Base-by-base conservation (phyloP, 2,888 invertebrate genomes). In the Entomobrya multifasciata region DNA sequence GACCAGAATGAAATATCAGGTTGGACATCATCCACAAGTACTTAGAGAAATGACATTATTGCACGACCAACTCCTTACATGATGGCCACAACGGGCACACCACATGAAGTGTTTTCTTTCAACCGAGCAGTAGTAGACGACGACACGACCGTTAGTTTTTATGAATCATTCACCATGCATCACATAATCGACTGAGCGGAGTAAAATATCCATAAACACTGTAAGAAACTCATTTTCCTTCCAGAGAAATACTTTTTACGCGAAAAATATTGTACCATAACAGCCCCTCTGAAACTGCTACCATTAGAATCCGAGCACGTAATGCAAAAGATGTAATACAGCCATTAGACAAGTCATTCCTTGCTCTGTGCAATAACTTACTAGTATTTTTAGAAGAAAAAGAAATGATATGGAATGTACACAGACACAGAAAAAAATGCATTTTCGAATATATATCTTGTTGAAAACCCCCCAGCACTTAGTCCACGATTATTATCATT, bases 401-500 rank as follows among this genome's bases (percentile, higher is more conserved):
- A 36, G 36, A 36, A 8, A 36, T 8, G 36, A n/a, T n/a, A n/a
- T n/a, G n/a, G n/a, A 6, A 36, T 4, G 36, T 36, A 36, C 8
- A 36, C 8, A 25, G 15, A 65, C 67, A 65, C 47, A 74, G 20
- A 57, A 67, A 70, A 67, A 70, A 83, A 83, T 83, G 82, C 82
- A 83, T 83, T 83, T 70, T 62, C 62, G 82, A 76, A 83, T 83
- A n/a, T n/a, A n/a, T n/a, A 76, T 76, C 62, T 65, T 74, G 82
- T 20, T 60, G 82, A 74, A 74, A 77, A 72, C 70, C 85, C 85
- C 85, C 30, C 22, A 85, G 85, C 85, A 85, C 85, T 85, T 85
- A 85, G 70, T 60, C 49, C 78, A 78, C 78, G 85, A 85, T 85
- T 85, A 85, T 85, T 85, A 85, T 85, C 78, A 85, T 85, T 78